Base-by-base conservation (phyloP, 2,797 vertebrate species). In the Ambastaia sidthimunki region DNA sequence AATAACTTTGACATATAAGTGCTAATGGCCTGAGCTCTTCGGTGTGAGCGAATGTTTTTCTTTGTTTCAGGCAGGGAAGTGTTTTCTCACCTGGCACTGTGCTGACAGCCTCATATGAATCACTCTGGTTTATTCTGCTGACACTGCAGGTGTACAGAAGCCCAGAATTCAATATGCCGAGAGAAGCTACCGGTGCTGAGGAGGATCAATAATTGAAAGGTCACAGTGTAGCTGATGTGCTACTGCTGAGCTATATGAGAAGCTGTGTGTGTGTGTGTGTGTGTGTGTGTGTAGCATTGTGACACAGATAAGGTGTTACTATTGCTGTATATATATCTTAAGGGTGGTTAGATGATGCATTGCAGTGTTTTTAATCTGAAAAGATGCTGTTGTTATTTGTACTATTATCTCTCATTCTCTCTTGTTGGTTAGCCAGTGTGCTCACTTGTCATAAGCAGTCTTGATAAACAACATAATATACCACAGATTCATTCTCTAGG, bases 121-220 rank as follows among this genome's bases (percentile, higher is more conserved):
- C 87, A 89, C 88, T 82, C 74, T 82, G 60, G 2, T 52, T 78
- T 74, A 72, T 77, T 83, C 84, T 85, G 89, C 92, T 92, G 93
- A 93, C 89, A 47, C 88, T 69, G 90, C 93, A 92, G 86, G 84
- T 73, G 85, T 74, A 82, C 81, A 76, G 10, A 80, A 44, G 74
- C 78, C 85, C 54, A 78, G 77, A 76, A 80, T 90, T 90, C 87
- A 90, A 83, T 84, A 85, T 74, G 77, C 76, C 73, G 41, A 78
- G 59, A 80, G 44, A 37, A 18, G 80, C 78, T 74, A 63, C 10
- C n/a, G 82, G 68, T 70, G 81, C 83, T 75, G 80, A 57, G 84
- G 83, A 74, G 55, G 90, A 93, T 93, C 89, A 91, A 92, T 93
- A 89, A 92, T 88, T 89, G 82, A 92, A 92, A 91, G 89, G 89